Evolutionary conservation across 2,797 vertebrate species (phyloP).

Genomic region (Tarsius wallacei): DNA sequence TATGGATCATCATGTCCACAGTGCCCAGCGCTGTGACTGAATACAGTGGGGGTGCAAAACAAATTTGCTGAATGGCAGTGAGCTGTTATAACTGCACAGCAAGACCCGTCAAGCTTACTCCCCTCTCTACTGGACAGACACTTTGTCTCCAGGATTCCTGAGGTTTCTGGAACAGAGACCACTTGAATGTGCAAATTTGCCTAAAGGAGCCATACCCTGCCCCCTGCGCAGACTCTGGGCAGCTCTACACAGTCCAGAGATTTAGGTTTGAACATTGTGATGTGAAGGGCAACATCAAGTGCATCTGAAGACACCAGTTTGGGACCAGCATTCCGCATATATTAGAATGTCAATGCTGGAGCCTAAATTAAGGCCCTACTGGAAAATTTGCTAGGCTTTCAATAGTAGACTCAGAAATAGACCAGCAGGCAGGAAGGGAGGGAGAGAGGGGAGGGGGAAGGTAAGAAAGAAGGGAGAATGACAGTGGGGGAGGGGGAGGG

Average conservation of each 20-base stretch:
- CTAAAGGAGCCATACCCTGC: neutral
- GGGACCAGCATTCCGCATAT: neutral
- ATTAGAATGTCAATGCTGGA: conserved; percentile 26
- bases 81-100: neutral
- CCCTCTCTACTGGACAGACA: neutral
- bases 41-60: neutral
- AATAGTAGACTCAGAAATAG: neutral
- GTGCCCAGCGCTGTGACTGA: neutral
- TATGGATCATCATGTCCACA: neutral
- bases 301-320: neutral
- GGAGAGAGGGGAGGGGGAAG: neutral
- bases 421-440: neutral
- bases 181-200: neutral
- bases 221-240: neutral
- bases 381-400: neutral
- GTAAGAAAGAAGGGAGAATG: neutral
- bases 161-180: neutral
- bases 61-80: neutral
- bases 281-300: neutral
- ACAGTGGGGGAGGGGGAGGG: no score
- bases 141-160: neutral
- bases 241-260: neutral
- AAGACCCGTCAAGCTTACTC: no score
- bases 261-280: neutral
- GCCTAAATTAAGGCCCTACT: neutral